Conservation (phyloP, 2,797 vertebrate genomes). For the Glossophaga mutica region DNA sequence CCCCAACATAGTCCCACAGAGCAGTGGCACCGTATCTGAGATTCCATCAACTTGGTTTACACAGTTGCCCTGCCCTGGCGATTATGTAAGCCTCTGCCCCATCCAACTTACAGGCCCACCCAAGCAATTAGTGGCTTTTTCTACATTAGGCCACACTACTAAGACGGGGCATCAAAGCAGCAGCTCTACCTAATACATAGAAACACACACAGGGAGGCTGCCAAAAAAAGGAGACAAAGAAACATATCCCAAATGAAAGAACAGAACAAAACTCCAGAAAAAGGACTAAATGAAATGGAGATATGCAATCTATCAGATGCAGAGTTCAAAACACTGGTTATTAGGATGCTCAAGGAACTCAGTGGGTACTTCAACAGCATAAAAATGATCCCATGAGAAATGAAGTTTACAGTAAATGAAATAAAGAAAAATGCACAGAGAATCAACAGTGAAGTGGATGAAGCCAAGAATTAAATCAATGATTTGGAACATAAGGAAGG, state of each 20-base stretch:
- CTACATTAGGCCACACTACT: no score
- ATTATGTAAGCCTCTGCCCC: background rate
- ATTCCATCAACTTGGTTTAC: background rate
- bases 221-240: background rate
- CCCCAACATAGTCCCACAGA: no score
- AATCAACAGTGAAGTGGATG: background rate
- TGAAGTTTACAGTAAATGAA: background rate
- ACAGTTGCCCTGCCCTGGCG: background rate
- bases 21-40: no score
- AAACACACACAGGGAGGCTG: no score
- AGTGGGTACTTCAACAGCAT: no score
- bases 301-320: background rate
- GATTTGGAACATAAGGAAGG: background rate
- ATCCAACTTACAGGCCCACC: no score
- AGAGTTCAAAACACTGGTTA: background rate
- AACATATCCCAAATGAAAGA: background rate
- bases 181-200: no score
- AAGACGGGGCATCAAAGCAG: no score
- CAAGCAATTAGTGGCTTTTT: no score
- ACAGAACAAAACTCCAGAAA: background rate
- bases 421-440: background rate
- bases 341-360: background rate
- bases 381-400: background rate
- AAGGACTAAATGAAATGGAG: background rate
- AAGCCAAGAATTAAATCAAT: background rate